Conservation (phyloP, 2,797 vertebrate species). For the Peromyscus melanophrys region DNA sequence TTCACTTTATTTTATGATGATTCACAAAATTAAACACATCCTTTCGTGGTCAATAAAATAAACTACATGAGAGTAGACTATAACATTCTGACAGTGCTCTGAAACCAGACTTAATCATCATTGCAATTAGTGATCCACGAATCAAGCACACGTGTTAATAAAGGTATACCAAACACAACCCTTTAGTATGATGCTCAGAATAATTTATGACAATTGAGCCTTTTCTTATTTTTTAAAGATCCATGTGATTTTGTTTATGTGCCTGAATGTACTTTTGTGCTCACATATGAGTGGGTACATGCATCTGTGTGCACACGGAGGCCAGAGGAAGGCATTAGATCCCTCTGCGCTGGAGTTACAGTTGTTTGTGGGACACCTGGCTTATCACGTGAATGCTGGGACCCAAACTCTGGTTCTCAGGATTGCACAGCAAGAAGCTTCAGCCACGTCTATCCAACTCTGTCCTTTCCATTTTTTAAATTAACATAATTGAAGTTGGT, state of each 20-base stretch:
- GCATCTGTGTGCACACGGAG: background rate
- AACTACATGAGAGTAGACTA: background rate
- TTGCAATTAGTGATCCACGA: background rate
- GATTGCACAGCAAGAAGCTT: background rate
- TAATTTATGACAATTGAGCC: background rate
- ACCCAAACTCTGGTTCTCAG: background rate
- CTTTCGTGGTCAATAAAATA: background rate
- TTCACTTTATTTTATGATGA: slow-evolving; percentile 28
- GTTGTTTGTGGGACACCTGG: background rate
- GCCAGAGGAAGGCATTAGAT: background rate
- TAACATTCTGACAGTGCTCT: background rate
- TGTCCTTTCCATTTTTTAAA: background rate
- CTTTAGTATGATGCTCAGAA: background rate
- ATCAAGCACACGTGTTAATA: background rate
- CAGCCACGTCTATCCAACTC: background rate
- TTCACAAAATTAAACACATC: background rate
- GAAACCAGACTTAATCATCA: background rate
- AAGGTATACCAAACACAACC: background rate
- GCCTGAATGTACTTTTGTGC: background rate
- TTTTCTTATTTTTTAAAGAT: background rate
- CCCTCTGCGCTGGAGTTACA: background rate
- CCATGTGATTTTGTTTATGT: background rate
- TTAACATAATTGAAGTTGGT: background rate
- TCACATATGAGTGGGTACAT: too few relatives aligned
- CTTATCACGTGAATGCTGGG: background rate